Percentiles rank a stretch among this genome's conserved stretches.
These are phyloP conservation scores for Plebejus anna DNA, from an alignment of 2,888 invertebrate genomes.

Conservation along the genomic window DNA sequence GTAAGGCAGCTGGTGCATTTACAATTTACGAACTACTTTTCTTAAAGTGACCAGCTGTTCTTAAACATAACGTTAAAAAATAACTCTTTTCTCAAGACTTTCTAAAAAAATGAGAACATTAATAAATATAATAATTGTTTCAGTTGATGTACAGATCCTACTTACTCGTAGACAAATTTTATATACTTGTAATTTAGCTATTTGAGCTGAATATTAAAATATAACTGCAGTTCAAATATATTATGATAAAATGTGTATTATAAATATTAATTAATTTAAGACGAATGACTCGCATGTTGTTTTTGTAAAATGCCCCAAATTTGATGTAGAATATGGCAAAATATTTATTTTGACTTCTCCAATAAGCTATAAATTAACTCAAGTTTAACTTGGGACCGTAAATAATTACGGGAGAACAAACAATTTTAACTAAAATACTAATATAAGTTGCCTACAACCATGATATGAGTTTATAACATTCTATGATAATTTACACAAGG, in stretches of 20 bases:
- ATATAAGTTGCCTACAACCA: conserved; percentile 16
- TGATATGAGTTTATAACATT: conserved; percentile 1
- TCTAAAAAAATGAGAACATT: neutral
- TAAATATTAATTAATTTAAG: conserved; percentile 17
- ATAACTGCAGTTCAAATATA: conserved; percentile 13
- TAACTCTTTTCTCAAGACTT: neutral
- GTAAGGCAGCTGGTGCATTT: conserved; percentile 24
- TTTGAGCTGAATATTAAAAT: conserved; percentile 1
- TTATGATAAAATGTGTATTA: conserved; percentile 22
- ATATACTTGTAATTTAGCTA: neutral
- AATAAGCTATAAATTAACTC: conserved; percentile 29
- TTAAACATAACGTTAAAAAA: neutral
- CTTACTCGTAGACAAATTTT: neutral
- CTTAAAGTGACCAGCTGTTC: conserved; percentile 16
- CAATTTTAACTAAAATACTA: conserved; percentile 1
- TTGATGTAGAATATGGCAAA: conserved; percentile 14
- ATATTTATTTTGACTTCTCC: conserved; percentile 3
- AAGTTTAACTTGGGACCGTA: conserved; percentile 32
- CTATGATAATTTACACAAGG: neutral
- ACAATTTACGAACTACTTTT: neutral
- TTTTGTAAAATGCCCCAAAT: neutral
- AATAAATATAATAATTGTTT: neutral
- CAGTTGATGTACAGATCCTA: neutral
- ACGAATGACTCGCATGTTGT: conserved; percentile 21
- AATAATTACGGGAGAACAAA: conserved; percentile 29